Evolutionary conservation across 2,113 vertebrate species (phyloP), one percentile per base, ranked within the genome.

Genomic region (Apistogramma diplotaenia): DNA sequence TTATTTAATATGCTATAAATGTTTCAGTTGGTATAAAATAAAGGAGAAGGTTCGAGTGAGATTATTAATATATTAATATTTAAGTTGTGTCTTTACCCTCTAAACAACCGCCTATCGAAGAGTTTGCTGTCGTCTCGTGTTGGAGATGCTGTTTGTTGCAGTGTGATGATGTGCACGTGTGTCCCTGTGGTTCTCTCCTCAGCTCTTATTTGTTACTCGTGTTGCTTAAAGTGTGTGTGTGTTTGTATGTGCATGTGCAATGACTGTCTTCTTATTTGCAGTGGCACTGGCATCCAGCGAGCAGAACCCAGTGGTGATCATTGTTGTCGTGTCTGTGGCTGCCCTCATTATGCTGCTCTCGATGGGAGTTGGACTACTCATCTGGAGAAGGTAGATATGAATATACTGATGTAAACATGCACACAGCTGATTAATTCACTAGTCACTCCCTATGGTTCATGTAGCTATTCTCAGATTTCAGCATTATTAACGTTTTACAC

Each of bases 271-370:
- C 4, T 56, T 4, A 5, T 53, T 1, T 78, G 0, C 92, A 97
- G 97, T 97, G 94, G 95, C 96, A 0, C 91, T 96, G 93, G 96
- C 95, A 7, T 96, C 96, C 87, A 96, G 96, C 0, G 97, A 98
- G 74, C 96, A 97, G 95, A 97, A 79, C 83, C 96, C 96, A 0
- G 88, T 97, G 74, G 94, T 98, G 82, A 93, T 96, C 88, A 95
- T 97, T 4, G 83, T 94, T 0, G 95, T 97, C 35, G 95, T 97
- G 88, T 95, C 96, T 5, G 91, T 96, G 35, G 93, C 96, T 0
- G 97, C 95, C 31, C 95, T 98, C 60, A 95, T 95, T 2, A 94
- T 96, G 94, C 93, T 98, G 89, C 93, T 96, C 53, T 96, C 96
- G 33, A 80, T 96, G 90, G 95, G 93, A 40, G 89, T 94, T 0